phyloP scores from a whole-genome alignment of 2,797 vertebrate genomes.

The Sebastes miniatus region DNA sequence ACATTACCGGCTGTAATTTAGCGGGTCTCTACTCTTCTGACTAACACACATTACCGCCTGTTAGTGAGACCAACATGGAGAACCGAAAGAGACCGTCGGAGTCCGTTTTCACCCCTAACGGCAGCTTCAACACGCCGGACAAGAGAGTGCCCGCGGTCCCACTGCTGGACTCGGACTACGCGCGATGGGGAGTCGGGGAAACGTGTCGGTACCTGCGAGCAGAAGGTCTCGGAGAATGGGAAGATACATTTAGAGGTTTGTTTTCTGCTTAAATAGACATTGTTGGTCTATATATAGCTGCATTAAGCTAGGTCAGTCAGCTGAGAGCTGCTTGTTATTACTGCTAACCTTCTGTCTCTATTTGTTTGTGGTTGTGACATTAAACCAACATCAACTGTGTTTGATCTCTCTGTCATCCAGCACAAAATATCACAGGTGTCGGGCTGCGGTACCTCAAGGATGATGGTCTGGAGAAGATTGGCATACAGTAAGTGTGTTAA shows the following conservation, averaged over 20 bases:
- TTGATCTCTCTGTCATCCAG: conserved; percentile 48
- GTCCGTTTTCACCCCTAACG: rapidly evolving
- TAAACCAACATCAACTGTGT: not conserved
- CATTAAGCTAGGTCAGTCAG: not conserved
- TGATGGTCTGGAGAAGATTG: conserved; percentile 71
- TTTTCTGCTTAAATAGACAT: not conserved
- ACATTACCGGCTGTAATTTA: rapidly evolving
- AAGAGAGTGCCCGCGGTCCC: conserved; percentile 41
- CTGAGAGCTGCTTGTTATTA: not conserved
- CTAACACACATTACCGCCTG: too few species aligned
- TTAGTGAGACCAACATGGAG: conserved; percentile 52
- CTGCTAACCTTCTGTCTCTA: rapidly evolving
- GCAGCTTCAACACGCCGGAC: conserved; percentile 64
- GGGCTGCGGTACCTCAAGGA: conserved; percentile 62
- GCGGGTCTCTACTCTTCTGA: rapidly evolving
- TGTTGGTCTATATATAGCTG: not conserved
- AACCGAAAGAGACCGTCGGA: conserved; percentile 59
- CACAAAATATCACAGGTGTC: conserved; percentile 66
- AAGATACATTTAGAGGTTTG: conserved; percentile 70
- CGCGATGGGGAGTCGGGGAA: conserved; percentile 72
- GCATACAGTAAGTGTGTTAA: conserved; percentile 67
- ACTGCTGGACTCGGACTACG: conserved; percentile 41
- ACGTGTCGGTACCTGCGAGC: conserved; percentile 64
- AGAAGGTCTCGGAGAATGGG: conserved; percentile 63
- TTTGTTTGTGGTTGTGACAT: not conserved